Percentiles rank a stretch among this genome's conserved stretches.
phyloP scores from a whole-genome alignment of 2,113 vertebrate genomes.

The Hippocampus zosterae region DNA sequence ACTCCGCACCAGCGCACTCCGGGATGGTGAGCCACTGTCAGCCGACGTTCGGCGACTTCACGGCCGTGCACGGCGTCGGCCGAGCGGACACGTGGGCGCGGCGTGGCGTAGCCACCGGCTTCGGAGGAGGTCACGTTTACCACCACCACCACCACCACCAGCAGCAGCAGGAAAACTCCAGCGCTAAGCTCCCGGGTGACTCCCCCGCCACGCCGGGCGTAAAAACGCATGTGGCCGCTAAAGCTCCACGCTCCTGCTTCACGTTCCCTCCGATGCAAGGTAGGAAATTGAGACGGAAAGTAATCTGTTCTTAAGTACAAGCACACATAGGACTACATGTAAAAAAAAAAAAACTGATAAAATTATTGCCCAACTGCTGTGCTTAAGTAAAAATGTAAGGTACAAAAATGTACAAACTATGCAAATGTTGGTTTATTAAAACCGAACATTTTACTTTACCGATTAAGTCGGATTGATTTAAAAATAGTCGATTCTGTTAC shows the following conservation, averaged over 20 bases:
- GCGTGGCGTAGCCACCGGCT: constrained; percentile 52
- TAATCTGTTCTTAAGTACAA: not conserved
- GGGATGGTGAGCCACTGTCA: constrained; percentile 76
- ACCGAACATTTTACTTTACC: no score
- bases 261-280: constrained; percentile 59
- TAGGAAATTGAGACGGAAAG: constrained; percentile 19
- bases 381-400: no score
- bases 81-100: constrained; percentile 75
- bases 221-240: constrained; percentile 52
- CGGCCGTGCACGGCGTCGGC: constrained; percentile 65
- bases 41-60: constrained; percentile 64
- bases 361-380: not conserved
- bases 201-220: constrained; percentile 49
- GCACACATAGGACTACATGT: not conserved
- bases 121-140: constrained; percentile 58
- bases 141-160: constrained; percentile 54
- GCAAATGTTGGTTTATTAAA: no score
- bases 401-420: no score
- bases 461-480: no score
- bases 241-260: constrained; percentile 53
- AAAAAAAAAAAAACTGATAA: not conserved
- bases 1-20: constrained; percentile 64
- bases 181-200: constrained; percentile 56
- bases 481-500: no score
- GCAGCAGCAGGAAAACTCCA: constrained; percentile 61